Conservation (phyloP, 1,140 invertebrate genomes). For the Drosophila rhopaloa region DNA sequence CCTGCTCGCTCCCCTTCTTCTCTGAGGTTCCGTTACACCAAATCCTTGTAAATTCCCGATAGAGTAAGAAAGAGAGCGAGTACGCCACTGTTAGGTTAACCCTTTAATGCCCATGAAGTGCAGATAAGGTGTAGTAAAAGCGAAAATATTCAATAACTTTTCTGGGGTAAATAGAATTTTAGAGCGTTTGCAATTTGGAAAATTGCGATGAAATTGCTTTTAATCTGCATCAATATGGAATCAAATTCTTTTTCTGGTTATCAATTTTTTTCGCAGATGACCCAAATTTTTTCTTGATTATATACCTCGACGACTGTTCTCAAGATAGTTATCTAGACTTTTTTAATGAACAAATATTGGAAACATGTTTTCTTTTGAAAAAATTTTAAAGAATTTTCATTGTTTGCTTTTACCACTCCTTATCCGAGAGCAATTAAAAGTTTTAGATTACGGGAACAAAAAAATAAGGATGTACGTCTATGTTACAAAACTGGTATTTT, state of each 20-base stretch:
- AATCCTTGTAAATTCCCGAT: conserved; percentile 9
- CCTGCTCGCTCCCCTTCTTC: conserved; percentile 21
- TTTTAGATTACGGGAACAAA: conserved; percentile 6
- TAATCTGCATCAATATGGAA: no score
- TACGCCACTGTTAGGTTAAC: conserved; percentile 1
- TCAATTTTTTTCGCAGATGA: no score
- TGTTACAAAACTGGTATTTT: conserved; percentile 28
- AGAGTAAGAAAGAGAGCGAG: conserved; percentile 11
- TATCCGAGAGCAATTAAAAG: conserved; percentile 6
- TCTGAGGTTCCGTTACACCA: conserved; percentile 21
- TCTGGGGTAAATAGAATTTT: background rate
- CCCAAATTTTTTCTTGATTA: no score
- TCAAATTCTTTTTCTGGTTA: no score
- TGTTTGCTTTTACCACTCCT: background rate
- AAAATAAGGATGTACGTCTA: background rate
- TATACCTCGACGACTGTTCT: no score
- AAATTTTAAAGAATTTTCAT: background rate
- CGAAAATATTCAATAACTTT: background rate
- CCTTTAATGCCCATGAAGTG: conserved; percentile 9
- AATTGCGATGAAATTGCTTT: background rate
- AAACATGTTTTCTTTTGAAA: background rate
- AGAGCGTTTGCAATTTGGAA: background rate
- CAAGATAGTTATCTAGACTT: background rate
- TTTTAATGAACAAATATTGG: no score
- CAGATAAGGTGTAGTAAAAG: background rate